These are phyloP conservation scores for Cassiopea xamachana DNA, from an alignment of 30 jellyfish, hydroid and myxozoan genomes.

Conservation along the genomic window DNA sequence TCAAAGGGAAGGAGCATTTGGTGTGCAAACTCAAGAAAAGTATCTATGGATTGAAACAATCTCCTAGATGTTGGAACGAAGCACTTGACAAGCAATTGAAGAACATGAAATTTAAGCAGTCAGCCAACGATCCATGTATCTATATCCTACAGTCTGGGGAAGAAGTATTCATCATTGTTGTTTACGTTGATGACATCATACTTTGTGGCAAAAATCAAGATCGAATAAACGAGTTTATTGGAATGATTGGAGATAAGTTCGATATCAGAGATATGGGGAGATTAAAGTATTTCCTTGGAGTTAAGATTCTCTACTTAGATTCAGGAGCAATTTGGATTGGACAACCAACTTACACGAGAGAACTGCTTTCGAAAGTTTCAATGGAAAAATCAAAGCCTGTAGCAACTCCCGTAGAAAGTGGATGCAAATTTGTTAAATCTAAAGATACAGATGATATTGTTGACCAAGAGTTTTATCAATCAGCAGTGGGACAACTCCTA, in stretches of 20 bases:
- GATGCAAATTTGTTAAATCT: background rate
- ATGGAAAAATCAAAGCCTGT: background rate
- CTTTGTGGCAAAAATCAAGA: background rate
- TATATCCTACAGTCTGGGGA: background rate
- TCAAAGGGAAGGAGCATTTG: no score
- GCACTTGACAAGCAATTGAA: no score
- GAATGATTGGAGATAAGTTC: background rate
- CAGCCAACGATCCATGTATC: background rate
- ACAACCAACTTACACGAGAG: background rate
- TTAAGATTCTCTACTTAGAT: background rate
- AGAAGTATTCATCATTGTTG: background rate
- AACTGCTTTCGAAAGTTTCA: background rate
- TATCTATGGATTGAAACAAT: no score
- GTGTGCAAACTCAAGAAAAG: no score
- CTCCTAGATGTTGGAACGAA: no score
- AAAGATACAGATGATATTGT: background rate
- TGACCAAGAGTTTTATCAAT: background rate
- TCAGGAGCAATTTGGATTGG: background rate
- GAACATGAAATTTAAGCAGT: background rate
- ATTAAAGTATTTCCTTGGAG: background rate
- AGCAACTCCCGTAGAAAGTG: background rate
- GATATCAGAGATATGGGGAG: background rate
- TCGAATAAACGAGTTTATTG: background rate
- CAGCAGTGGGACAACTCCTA: conserved; percentile 13
- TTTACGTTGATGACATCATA: background rate